phyloP scores from a whole-genome alignment of 2,888 invertebrate species.

The Callyntrura sp. region DNA sequence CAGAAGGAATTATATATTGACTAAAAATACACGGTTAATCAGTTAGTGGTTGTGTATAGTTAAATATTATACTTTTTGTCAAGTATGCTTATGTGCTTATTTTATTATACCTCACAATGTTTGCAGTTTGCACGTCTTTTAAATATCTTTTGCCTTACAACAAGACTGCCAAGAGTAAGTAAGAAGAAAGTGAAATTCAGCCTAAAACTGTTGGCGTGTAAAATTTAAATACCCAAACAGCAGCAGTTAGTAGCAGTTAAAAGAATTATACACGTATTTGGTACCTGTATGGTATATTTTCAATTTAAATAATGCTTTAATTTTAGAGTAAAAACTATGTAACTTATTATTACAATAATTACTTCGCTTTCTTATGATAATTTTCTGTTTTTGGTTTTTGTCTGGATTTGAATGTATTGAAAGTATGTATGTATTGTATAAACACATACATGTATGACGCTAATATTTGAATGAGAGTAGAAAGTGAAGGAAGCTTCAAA shows the following conservation, averaged over 20 bases:
- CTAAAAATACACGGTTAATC: constrained; percentile 13
- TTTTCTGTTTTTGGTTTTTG: background rate
- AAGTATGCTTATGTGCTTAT: no score
- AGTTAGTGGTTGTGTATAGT: constrained; percentile 10
- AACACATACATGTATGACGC: no score
- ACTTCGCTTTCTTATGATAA: background rate
- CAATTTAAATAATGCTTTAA: constrained; percentile 40
- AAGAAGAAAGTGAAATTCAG: constrained; percentile 54
- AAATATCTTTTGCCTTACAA: constrained; percentile 10
- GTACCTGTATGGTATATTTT: constrained; percentile 51
- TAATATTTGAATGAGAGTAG: no score
- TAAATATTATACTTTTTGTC: no score
- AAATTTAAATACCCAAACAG: constrained; percentile 37
- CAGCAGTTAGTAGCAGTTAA: no score
- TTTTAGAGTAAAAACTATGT: background rate
- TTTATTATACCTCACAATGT: constrained; percentile 33
- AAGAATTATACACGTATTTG: constrained; percentile 47
- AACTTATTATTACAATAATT: no score
- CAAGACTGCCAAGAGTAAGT: no score
- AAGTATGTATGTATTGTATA: no score
- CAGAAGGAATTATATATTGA: constrained; percentile 17
- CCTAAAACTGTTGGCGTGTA: constrained; percentile 54
- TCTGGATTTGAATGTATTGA: constrained; percentile 29
- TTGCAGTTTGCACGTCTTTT: constrained; percentile 59
- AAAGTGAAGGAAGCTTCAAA: constrained; percentile 63